phyloP scores from a whole-genome alignment of 2,888 invertebrate genomes.

The Atethmia centrago region DNA sequence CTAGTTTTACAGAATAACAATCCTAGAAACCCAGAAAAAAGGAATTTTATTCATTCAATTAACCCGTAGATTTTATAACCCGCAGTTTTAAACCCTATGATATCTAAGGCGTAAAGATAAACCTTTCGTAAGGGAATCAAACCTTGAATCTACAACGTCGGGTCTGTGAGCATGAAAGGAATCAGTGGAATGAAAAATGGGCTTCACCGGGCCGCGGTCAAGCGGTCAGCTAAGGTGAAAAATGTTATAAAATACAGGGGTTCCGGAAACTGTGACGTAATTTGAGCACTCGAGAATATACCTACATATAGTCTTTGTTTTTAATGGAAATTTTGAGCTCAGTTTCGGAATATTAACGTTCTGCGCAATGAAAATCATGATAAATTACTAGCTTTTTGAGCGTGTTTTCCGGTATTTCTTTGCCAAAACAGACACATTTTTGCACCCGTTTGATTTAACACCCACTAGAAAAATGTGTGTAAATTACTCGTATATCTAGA shows the following conservation, averaged over 20 bases:
- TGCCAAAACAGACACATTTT: not conserved
- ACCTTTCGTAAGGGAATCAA: constrained; percentile 55
- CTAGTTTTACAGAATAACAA: constrained; percentile 11
- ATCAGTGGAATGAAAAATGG: constrained; percentile 58
- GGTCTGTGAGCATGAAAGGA: constrained; percentile 56
- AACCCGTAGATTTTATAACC: constrained; percentile 43
- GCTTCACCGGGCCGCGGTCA: constrained; percentile 42
- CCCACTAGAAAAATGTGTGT: too few relatives aligned
- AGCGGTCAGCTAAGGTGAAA: constrained; percentile 42
- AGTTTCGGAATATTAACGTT: constrained; percentile 8
- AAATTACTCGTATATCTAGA: too few relatives aligned
- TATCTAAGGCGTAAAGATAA: constrained; percentile 67
- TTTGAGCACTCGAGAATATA: constrained; percentile 8
- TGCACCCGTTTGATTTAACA: not conserved
- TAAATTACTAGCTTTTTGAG: not conserved
- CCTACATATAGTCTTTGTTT: not conserved
- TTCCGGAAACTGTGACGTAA: constrained; percentile 2
- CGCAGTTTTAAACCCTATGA: constrained; percentile 53
- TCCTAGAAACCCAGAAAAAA: constrained; percentile 2
- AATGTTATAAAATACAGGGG: constrained; percentile 37
- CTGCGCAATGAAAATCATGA: constrained; percentile 4
- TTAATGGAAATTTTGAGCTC: not conserved
- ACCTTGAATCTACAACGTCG: constrained; percentile 54
- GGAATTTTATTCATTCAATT: constrained; percentile 30
- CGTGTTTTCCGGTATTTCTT: not conserved